Evolutionary conservation across 2,888 invertebrate genomes (phyloP).

Genomic region (Athrips mouffetella): DNA sequence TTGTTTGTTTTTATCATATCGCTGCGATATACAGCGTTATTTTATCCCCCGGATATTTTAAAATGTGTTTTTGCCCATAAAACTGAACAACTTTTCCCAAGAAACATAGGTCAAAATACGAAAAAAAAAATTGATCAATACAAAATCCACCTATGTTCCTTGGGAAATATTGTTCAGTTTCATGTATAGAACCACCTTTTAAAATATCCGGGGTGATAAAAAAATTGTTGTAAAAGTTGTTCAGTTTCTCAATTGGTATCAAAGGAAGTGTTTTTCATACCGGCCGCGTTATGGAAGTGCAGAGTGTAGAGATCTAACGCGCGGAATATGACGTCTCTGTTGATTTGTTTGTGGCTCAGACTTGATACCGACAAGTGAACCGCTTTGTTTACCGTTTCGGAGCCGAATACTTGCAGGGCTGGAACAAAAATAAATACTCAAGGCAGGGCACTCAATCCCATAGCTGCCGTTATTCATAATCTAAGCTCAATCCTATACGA

Average conservation of each 20-base stretch:
- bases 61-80: too few species aligned
- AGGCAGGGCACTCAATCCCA: too few species aligned
- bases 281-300: constrained; percentile 55
- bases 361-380: constrained; percentile 41
- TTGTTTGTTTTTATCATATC: too few species aligned
- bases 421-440: too few species aligned
- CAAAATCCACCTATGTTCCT: neutral
- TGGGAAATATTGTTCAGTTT: neutral
- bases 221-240: too few species aligned
- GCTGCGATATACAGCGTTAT: too few species aligned
- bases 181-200: neutral
- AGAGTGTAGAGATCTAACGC: constrained; percentile 48
- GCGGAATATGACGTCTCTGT: constrained; percentile 49
- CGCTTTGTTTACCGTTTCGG: constrained; percentile 37
- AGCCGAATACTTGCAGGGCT: constrained; percentile 53
- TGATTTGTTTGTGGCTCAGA: constrained; percentile 43
- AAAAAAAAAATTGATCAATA: neutral
- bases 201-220: too few species aligned
- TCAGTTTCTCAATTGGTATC: constrained; percentile 41
- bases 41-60: too few species aligned
- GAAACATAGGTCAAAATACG: neutral
- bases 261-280: constrained; percentile 45
- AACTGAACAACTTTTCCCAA: neutral
- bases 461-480: too few species aligned
- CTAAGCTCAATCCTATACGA: too few species aligned